phyloP scores from a whole-genome alignment of 2,888 invertebrate genomes.

The Cosmia pyralina region DNA sequence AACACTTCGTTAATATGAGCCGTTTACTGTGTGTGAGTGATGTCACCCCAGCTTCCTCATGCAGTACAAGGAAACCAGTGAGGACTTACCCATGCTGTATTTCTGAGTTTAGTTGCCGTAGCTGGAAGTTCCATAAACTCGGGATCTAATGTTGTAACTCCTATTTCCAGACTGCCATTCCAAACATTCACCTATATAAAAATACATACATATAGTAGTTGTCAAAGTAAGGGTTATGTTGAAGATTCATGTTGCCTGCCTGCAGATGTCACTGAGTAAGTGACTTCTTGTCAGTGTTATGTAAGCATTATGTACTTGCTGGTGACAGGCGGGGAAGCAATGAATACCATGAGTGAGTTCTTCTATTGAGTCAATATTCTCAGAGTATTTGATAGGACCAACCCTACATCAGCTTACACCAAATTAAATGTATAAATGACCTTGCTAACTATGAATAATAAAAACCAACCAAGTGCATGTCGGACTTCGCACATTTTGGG shows the following conservation, averaged over 20 bases:
- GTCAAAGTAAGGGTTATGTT: neutral
- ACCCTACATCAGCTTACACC: neutral
- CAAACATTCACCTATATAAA: conserved; percentile 94
- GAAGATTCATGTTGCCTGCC: neutral
- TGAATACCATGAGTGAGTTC: neutral
- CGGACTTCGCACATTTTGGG: no score
- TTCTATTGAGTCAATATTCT: neutral
- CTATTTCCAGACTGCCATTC: conserved; percentile 98
- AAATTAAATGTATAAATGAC: neutral
- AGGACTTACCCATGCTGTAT: conserved; percentile 94
- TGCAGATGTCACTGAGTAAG: neutral
- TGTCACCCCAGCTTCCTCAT: no score
- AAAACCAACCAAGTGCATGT: no score
- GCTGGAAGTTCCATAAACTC: conserved; percentile 96
- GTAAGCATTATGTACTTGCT: neutral
- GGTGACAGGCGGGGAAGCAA: neutral
- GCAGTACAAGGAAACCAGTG: no score
- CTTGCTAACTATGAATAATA: neutral
- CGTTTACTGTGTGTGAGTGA: no score
- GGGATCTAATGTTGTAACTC: conserved; percentile 97
- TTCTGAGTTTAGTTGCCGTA: conserved; percentile 94
- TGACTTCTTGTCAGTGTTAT: neutral
- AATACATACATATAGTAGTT: conserved; percentile 10
- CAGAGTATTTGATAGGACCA: neutral
- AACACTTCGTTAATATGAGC: no score